These are phyloP conservation scores for Paragorgia papillata DNA, from an alignment of 92 coral and sea anemone genomes.

Conservation along the genomic window DNA sequence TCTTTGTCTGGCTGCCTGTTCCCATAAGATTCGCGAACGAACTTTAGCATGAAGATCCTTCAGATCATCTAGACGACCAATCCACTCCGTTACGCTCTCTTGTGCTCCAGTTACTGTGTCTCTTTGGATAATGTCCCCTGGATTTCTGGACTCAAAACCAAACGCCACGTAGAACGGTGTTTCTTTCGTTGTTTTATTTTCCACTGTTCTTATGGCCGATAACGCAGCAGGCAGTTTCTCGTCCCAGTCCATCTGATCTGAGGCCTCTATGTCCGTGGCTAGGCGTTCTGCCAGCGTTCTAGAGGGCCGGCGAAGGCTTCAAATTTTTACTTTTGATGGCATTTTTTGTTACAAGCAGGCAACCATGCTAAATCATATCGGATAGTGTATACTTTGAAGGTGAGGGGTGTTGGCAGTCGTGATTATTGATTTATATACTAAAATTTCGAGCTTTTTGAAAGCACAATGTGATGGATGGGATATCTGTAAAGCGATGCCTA, in stretches of 20 bases:
- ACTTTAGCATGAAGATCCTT: slow-evolving; percentile 10
- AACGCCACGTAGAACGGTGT: slow-evolving; percentile 16
- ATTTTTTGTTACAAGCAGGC: too few species aligned
- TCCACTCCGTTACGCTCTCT: neutral
- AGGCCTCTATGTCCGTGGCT: slow-evolving; percentile 31
- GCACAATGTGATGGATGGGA: too few species aligned
- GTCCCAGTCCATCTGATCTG: slow-evolving; percentile 29
- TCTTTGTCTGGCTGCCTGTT: neutral
- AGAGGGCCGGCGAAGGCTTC: too few species aligned
- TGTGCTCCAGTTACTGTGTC: neutral
- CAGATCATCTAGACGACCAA: neutral
- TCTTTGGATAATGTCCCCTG: slow-evolving; percentile 1
- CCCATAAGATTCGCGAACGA: neutral
- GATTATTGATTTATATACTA: too few species aligned
- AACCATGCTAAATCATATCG: too few species aligned
- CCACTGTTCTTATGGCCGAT: slow-evolving; percentile 13
- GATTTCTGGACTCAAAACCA: slow-evolving; percentile 14
- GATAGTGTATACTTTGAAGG: too few species aligned
- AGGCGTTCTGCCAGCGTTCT: slow-evolving; percentile 9
- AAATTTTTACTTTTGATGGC: too few species aligned
- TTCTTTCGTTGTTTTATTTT: slow-evolving; percentile 9
- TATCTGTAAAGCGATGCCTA: too few species aligned
- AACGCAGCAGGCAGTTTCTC: slow-evolving; percentile 16
- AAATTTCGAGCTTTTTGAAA: too few species aligned
- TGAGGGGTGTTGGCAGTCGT: too few species aligned